Conservation (phyloP, 2,113 vertebrate genomes). For the Melanerpes formicivorus region DNA sequence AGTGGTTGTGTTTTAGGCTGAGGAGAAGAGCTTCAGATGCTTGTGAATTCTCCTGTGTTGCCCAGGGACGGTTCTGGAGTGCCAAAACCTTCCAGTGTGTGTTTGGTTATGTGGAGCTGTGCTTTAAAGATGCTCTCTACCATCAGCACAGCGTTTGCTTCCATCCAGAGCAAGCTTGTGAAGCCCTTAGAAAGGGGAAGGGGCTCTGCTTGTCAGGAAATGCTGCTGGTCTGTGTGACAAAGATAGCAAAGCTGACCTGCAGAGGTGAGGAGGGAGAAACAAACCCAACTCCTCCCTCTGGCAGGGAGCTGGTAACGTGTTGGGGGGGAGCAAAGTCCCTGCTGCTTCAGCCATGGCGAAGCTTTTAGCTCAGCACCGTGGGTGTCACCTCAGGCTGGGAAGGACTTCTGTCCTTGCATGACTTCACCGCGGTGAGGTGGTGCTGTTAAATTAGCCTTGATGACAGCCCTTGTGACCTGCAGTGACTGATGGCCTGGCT, state of each 20-base stretch:
- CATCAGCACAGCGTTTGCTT: not conserved
- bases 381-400: not conserved
- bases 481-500: slow-evolving; percentile 29
- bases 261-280: not conserved
- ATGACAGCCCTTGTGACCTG: slow-evolving; percentile 22
- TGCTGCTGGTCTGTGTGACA: not conserved
- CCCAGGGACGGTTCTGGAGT: not conserved
- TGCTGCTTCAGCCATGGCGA: not conserved
- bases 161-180: not conserved
- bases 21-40: not conserved
- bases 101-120: not conserved
- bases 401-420: not conserved
- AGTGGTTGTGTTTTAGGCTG: not conserved
- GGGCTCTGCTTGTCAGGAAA: not conserved
- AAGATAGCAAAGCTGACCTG: not conserved
- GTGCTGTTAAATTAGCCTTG: slow-evolving; percentile 12
- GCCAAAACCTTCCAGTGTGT: not conserved
- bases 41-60: not conserved
- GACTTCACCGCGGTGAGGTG: not conserved
- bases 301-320: not conserved
- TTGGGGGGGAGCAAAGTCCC: not conserved
- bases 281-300: not conserved
- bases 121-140: not conserved
- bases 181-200: not conserved
- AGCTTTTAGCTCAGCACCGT: not conserved